Percentiles rank a stretch among this genome's conserved stretches.
These are phyloP conservation scores for Capreolus pygargus DNA, from an alignment of 2,113 vertebrate genomes.

Conservation along the genomic window DNA sequence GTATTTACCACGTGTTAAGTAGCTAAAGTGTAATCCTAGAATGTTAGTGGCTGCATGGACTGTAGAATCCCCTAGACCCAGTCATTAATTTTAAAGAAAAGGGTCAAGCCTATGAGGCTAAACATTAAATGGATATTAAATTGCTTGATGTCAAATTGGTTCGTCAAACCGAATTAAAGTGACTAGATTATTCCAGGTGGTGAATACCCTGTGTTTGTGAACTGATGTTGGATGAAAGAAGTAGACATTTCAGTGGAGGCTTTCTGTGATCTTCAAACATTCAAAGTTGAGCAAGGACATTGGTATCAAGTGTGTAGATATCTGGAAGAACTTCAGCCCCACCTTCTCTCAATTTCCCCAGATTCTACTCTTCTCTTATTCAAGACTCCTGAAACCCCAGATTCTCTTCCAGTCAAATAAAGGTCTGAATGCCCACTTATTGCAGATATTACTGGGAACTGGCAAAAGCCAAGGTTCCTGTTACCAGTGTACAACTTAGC, in stretches of 20 bases:
- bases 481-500: not conserved
- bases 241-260: not conserved
- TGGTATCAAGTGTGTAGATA: not conserved
- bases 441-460: not conserved
- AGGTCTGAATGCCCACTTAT: not conserved
- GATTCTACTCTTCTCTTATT: not conserved
- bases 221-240: not conserved
- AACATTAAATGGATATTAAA: not conserved
- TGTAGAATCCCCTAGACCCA: not conserved
- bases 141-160: not conserved
- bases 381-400: not conserved
- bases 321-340: not conserved
- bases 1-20: not conserved
- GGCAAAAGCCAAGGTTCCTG: not conserved
- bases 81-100: conserved; percentile 1
- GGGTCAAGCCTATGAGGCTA: not conserved
- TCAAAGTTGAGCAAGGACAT: not conserved
- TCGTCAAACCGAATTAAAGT: not conserved
- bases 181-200: not conserved
- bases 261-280: not conserved
- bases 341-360: not conserved
- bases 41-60: not conserved
- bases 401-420: not conserved
- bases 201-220: not conserved
- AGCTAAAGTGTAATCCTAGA: not conserved